Evolutionary conservation across 1,140 invertebrate genomes (phyloP).

Genomic region (Drosophila sp.): DNA sequence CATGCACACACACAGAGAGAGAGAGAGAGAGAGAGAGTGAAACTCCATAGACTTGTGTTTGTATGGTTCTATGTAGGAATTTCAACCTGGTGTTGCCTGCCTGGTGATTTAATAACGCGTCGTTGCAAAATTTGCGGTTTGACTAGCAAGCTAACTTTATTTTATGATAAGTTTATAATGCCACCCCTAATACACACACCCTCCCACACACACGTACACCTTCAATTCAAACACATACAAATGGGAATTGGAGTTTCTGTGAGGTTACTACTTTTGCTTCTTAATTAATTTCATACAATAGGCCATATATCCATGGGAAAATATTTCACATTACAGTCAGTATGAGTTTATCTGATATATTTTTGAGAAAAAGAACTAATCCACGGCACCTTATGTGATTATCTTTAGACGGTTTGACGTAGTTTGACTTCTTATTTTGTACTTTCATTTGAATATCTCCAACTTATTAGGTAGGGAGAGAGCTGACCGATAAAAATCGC

Average conservation of each 20-base stretch:
- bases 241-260: neutral
- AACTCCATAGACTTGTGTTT: neutral
- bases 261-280: neutral
- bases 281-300: neutral
- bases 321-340: too few species aligned
- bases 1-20: conserved; percentile 16
- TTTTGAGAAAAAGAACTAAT: too few species aligned
- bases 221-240: neutral
- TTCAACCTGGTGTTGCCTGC: neutral
- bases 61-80: neutral
- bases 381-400: too few species aligned
- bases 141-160: conserved; percentile 73
- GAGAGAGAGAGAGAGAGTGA: too few species aligned
- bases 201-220: conserved; percentile 3
- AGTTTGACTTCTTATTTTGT: too few species aligned
- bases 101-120: conserved; percentile 69
- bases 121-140: conserved; percentile 72
- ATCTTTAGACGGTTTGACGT: too few species aligned
- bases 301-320: too few species aligned
- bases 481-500: too few species aligned
- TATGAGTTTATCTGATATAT: too few species aligned
- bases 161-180: conserved; percentile 77
- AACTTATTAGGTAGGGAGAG: too few species aligned
- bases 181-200: conserved; percentile 7
- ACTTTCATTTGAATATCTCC: too few species aligned